Evolutionary conservation across 2,113 vertebrate genomes (phyloP).

Genomic region (Fregata magnificens): DNA sequence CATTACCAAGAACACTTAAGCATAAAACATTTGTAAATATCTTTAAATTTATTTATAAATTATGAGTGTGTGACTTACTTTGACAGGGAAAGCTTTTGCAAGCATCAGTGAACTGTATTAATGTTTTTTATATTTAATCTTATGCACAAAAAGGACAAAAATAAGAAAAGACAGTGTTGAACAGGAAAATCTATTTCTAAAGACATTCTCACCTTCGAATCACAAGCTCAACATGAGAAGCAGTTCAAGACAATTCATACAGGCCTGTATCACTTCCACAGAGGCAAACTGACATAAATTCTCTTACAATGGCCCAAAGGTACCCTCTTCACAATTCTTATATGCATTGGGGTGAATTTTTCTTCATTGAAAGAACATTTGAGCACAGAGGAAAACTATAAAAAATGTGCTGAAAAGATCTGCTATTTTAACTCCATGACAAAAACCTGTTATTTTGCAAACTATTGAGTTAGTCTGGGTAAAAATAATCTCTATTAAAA

Average conservation of each 20-base stretch:
- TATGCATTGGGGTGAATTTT: neutral
- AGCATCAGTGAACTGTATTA: neutral
- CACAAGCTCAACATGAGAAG: neutral
- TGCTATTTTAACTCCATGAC: neutral
- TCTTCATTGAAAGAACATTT: neutral
- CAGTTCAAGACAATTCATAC: neutral
- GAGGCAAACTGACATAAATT: neutral
- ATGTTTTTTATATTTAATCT: neutral
- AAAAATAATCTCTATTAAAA: neutral
- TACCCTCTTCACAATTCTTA: neutral
- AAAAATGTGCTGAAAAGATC: neutral
- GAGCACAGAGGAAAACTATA: neutral
- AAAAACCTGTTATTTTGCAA: neutral
- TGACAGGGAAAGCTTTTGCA: neutral
- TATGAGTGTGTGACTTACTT: neutral
- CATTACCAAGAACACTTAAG: neutral
- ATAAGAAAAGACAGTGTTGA: neutral
- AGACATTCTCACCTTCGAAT: neutral
- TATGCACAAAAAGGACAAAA: neutral
- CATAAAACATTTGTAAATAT: neutral
- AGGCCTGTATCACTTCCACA: neutral
- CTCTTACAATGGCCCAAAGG: neutral
- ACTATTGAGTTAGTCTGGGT: neutral
- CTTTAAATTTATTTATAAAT: neutral
- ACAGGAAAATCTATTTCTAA: neutral